phyloP scores from a whole-genome alignment of 2,888 invertebrate genomes.

The Luperina testacea region DNA sequence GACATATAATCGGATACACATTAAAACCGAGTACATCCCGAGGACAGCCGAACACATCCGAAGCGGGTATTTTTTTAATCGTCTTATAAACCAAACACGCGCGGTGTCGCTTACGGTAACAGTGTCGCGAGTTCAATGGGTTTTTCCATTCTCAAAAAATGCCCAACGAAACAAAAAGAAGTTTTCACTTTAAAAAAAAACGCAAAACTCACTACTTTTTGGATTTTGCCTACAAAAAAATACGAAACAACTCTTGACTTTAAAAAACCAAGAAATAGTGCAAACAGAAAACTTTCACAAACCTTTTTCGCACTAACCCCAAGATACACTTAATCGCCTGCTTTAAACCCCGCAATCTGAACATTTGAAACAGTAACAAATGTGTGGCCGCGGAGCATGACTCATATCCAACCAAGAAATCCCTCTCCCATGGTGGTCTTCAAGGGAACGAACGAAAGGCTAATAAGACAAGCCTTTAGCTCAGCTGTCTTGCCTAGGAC shows the following conservation, averaged over 20 bases:
- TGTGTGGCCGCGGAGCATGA: constrained; percentile 78
- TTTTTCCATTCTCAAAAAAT: no score
- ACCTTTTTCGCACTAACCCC: constrained; percentile 35
- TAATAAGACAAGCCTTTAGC: constrained; percentile 87
- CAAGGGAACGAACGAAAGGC: constrained; percentile 78
- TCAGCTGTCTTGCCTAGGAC: constrained; percentile 81
- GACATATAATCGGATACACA: no score
- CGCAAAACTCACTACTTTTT: not conserved
- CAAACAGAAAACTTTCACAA: constrained; percentile 4
- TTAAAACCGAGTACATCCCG: no score
- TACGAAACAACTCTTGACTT: not conserved
- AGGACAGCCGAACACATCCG: no score
- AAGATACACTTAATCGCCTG: constrained; percentile 29
- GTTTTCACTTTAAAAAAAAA: no score
- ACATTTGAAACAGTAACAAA: constrained; percentile 82
- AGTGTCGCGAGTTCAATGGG: no score
- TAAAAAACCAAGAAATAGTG: not conserved
- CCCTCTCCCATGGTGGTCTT: constrained; percentile 84
- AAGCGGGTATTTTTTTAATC: no score
- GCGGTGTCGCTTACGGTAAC: no score
- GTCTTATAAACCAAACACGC: no score
- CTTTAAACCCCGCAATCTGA: constrained; percentile 69
- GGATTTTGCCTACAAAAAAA: not conserved
- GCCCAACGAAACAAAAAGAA: no score
- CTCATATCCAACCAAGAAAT: constrained; percentile 82